Evolutionary conservation across 2,113 vertebrate genomes (phyloP).

Genomic region (Poeciliopsis occidentalis): DNA sequence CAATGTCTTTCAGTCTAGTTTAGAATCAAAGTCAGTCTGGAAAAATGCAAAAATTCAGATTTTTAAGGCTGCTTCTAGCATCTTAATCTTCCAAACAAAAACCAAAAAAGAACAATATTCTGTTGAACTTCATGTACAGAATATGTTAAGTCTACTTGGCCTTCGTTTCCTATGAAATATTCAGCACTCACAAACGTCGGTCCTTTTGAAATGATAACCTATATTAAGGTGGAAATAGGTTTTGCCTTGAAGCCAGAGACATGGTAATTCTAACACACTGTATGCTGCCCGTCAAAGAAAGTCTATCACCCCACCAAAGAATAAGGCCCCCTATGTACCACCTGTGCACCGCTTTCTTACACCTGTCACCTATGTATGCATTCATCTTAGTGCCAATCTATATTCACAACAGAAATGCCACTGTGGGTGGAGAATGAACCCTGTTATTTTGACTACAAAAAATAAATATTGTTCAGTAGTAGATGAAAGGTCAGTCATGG

Average conservation of each 20-base stretch:
- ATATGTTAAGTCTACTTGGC: conserved; percentile 29
- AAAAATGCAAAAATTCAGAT: conserved; percentile 1
- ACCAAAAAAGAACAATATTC: conserved; percentile 15
- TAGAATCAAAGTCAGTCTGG: neutral
- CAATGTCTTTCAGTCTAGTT: neutral
- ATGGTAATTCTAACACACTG: conserved; percentile 49
- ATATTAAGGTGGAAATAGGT: conserved; percentile 48
- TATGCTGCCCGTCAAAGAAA: conserved; percentile 35
- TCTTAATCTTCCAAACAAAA: neutral
- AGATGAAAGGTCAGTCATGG: conserved; percentile 47
- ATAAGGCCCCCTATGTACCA: conserved; percentile 40
- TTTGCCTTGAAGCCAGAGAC: conserved; percentile 33
- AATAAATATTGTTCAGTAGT: conserved; percentile 43
- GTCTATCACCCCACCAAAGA: conserved; percentile 53
- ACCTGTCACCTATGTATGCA: neutral
- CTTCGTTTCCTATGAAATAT: conserved; percentile 13
- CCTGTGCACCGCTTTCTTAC: conserved; percentile 49
- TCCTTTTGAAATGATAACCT: conserved; percentile 31
- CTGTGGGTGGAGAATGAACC: conserved; percentile 24
- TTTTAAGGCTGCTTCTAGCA: neutral
- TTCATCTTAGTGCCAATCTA: conserved; percentile 65
- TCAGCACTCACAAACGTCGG: conserved; percentile 8
- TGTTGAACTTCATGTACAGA: conserved; percentile 40
- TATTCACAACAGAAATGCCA: conserved; percentile 64
- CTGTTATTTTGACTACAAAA: conserved; percentile 45